Evolutionary conservation across 2,113 vertebrate genomes (phyloP).

Genomic region (Furnarius figulus): DNA sequence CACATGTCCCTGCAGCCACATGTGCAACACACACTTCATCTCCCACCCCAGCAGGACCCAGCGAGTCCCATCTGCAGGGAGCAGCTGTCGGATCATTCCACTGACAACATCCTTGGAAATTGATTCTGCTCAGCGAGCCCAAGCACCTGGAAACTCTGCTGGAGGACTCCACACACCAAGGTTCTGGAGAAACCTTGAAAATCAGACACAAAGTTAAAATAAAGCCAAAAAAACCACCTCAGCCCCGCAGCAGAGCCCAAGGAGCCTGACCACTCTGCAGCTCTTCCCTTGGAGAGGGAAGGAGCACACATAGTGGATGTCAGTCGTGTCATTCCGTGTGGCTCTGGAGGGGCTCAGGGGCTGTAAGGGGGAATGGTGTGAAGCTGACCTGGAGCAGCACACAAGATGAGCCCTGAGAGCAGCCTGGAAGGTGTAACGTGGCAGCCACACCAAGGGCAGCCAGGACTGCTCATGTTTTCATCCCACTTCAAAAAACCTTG

Average conservation of each 20-base stretch:
- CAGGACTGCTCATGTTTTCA: background rate
- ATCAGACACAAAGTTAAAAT: background rate
- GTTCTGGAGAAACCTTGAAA: background rate
- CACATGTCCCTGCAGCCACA: background rate
- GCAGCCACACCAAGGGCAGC: background rate
- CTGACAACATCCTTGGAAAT: background rate
- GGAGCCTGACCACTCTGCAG: background rate
- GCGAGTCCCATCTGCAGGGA: background rate
- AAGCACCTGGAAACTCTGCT: background rate
- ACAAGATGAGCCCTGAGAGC: background rate
- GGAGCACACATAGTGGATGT: background rate
- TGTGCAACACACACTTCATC: conserved; percentile 30
- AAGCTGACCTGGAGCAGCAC: background rate
- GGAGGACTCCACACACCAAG: background rate
- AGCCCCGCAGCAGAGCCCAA: background rate
- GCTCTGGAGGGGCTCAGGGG: background rate
- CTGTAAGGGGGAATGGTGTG: background rate
- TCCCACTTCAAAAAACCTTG: background rate
- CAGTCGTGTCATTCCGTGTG: background rate
- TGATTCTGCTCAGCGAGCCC: background rate
- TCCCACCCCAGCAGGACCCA: background rate
- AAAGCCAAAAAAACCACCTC: too few relatives aligned
- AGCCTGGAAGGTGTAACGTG: background rate
- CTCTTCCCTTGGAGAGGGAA: background rate
- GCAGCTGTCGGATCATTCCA: background rate